Percentiles rank a stretch among this genome's conserved stretches.
Evolutionary conservation across 2,113 vertebrate genomes (phyloP).

Genomic region (Sorex araneus): DNA sequence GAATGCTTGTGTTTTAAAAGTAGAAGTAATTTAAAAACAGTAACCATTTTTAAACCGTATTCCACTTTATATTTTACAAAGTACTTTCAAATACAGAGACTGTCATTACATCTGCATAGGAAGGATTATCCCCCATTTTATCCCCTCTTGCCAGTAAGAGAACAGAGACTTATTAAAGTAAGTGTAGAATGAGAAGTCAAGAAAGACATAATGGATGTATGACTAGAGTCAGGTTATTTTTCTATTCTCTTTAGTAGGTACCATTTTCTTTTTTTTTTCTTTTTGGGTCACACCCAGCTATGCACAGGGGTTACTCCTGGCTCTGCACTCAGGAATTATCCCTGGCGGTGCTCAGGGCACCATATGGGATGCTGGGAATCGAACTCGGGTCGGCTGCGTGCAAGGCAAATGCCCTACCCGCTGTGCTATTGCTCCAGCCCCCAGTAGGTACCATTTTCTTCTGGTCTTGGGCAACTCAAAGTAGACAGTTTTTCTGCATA

Average conservation of each 20-base stretch:
- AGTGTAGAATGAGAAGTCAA: neutral
- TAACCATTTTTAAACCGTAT: neutral
- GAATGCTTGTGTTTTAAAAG: neutral
- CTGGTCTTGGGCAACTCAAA: neutral
- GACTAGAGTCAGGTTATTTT: neutral
- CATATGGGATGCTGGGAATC: too few species aligned
- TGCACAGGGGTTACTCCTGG: too few species aligned
- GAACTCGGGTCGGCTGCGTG: too few species aligned
- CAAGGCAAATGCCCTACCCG: too few species aligned
- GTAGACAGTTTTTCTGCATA: neutral
- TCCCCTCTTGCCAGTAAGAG: neutral
- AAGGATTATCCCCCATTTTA: neutral
- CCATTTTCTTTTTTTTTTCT: neutral
- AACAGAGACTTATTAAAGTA: constrained; percentile 1
- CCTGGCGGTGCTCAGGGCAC: too few species aligned
- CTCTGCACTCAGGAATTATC: too few species aligned
- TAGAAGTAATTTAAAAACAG: constrained; percentile 41
- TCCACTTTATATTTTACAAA: neutral
- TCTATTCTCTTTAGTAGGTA: neutral
- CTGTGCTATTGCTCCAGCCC: too few species aligned
- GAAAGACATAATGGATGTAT: too few species aligned
- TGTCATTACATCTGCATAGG: neutral
- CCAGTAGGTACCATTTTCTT: neutral
- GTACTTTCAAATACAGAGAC: neutral
- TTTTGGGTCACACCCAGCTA: too few species aligned